Base-by-base conservation (phyloP, 2,113 vertebrate species). In the Myrmecobius fasciatus region DNA sequence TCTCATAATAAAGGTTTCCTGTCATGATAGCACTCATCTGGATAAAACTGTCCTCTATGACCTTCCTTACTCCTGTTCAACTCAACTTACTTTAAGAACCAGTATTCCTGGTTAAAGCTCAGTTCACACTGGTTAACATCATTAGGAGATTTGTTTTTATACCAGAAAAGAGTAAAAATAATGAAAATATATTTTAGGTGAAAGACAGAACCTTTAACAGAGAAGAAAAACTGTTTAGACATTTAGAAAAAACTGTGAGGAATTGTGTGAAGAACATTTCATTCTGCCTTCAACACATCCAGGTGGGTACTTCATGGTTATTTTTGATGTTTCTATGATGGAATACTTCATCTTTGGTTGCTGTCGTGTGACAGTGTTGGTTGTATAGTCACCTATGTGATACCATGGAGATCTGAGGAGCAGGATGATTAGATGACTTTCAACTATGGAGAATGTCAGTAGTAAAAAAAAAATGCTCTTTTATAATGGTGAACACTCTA, bases 211-310 rank as follows among this genome's bases (percentile, higher is more conserved):
- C 98, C 28, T 99, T 99, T 97, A 99, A 99, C 56, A 99, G 98
- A 95, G 99, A 99, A 97, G 99, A 99, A 97, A 99, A 99, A 92
- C 95, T 99, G 31, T 99, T 99, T 96, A 98, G 99, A 95, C 98
- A 98, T 96, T 98, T 99, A 96, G 99, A 99, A 98, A 99, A 99
- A 98, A 99, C 99, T 0, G 99, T 99, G 93, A 99, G 99, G 97
- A 98, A 97, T 48, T 99, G 99, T 28, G 97, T 99, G 91, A 99
- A 99, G 98, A 99, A 99, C 52, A 97, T 99, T 94, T 98, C 98
- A 0, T 98, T 98, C 94, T 99, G 98, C 96, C 98, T 98, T 0
- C 99, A 99, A n/a, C 97, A 99, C 25, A 97, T 98, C 52, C 99
- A 99, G 99, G 99, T 99, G 53, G 89, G 98, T 97, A 60, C 88